Conservation (phyloP, 2,888 invertebrate genomes). For the Cheilosia variabilis region DNA sequence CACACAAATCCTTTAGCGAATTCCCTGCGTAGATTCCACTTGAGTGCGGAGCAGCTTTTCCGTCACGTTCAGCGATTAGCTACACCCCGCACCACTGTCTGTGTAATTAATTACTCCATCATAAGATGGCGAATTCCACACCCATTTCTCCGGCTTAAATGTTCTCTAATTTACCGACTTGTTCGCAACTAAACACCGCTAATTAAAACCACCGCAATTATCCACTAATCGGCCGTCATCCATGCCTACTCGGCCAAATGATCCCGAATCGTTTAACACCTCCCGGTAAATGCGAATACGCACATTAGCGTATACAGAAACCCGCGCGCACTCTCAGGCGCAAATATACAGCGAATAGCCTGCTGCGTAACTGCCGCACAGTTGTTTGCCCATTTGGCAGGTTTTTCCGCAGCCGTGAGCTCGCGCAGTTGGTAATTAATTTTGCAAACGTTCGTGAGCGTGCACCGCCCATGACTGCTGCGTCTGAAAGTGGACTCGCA, state of each 20-base stretch:
- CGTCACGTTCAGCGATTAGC: not conserved
- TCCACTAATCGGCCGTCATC: conserved; percentile 70
- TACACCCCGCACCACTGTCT: not conserved
- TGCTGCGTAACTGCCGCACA: conserved; percentile 42
- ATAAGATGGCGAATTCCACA: conserved; percentile 42
- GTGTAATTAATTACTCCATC: conserved; percentile 34
- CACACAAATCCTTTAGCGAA: too few species aligned
- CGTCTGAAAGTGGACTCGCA: conserved; percentile 30
- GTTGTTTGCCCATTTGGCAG: conserved; percentile 48
- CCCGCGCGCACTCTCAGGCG: not conserved
- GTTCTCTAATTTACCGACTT: conserved; percentile 70
- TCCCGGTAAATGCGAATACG: conserved; percentile 46
- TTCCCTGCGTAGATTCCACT: too few species aligned
- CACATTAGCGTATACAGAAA: conserved; percentile 39
- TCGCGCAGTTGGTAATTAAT: conserved; percentile 65
- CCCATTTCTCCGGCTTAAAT: conserved; percentile 45
- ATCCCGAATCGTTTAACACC: conserved; percentile 71
- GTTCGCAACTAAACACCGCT: conserved; percentile 72
- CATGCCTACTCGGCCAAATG: conserved; percentile 60
- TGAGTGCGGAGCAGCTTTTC: not conserved
- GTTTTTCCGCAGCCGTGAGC: conserved; percentile 33
- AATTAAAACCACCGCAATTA: conserved; percentile 71
- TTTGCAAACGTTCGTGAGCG: conserved; percentile 50
- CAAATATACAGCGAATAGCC: conserved; percentile 21
- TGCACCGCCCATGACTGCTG: conserved; percentile 7